Evolutionary conservation across 2,888 invertebrate genomes (phyloP).

Genomic region (Chaetogeoica ovagalla): DNA sequence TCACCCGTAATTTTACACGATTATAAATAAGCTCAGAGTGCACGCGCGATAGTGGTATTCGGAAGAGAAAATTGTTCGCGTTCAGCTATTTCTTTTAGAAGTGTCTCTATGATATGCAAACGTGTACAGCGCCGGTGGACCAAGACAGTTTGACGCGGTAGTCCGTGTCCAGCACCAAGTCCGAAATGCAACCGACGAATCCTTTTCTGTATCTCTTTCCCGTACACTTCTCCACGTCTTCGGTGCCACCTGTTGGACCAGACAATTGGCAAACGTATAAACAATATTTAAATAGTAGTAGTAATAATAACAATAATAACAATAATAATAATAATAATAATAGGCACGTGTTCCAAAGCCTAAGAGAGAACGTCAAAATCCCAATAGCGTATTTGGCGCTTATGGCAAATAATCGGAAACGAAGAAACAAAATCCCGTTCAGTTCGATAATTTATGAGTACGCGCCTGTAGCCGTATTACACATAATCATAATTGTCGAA

Average conservation of each 20-base stretch:
- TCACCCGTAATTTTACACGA: constrained; percentile 10
- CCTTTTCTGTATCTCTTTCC: constrained; percentile 74
- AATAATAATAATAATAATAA: too few species aligned
- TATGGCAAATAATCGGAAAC: too few species aligned
- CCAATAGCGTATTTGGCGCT: too few species aligned
- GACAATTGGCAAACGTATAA: not conserved
- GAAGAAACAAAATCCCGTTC: too few species aligned
- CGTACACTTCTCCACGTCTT: constrained; percentile 73
- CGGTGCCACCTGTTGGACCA: constrained; percentile 71
- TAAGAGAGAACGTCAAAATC: too few species aligned
- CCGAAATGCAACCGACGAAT: constrained; percentile 80
- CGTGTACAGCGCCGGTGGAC: constrained; percentile 34
- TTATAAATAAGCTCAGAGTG: constrained; percentile 46
- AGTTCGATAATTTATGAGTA: too few species aligned
- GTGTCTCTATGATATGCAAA: constrained; percentile 44
- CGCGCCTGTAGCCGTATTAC: too few species aligned
- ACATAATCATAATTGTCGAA: too few species aligned
- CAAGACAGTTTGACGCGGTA: constrained; percentile 67
- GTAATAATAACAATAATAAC: too few species aligned
- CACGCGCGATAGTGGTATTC: not conserved
- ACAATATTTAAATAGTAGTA: not conserved
- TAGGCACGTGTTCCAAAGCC: too few species aligned
- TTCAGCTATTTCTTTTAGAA: too few species aligned
- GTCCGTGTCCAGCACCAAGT: constrained; percentile 79
- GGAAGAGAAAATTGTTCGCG: not conserved